Percentiles rank a stretch among this genome's conserved stretches.
These are phyloP conservation scores for Alaudala cheleensis DNA, from an alignment of 2,113 vertebrate genomes.

Conservation along the genomic window DNA sequence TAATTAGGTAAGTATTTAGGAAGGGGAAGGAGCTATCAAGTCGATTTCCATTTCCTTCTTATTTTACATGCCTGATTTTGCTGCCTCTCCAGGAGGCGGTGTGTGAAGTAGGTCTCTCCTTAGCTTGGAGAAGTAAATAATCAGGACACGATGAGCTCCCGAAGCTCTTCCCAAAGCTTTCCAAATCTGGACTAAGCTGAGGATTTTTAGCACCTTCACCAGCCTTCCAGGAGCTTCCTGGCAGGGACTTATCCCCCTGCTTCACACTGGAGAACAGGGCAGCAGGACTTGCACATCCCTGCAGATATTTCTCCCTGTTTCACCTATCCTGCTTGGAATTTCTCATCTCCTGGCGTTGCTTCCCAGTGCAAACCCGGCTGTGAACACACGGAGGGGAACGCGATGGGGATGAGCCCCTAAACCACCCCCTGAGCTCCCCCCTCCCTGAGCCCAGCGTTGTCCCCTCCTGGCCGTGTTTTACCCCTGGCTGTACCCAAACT, in stretches of 20 bases:
- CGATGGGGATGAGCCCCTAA: rapidly evolving
- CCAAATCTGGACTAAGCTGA: background rate
- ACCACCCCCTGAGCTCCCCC: background rate
- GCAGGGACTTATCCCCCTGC: background rate
- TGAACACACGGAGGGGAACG: rapidly evolving
- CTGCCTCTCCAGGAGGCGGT: constrained; percentile 35
- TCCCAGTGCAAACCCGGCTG: background rate
- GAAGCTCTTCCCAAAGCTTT: background rate
- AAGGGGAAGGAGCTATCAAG: constrained; percentile 56
- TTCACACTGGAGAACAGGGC: background rate
- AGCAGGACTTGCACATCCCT: background rate
- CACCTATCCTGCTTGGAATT: background rate
- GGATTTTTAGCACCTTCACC: background rate
- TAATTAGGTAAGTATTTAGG: constrained; percentile 57
- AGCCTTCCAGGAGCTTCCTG: background rate
- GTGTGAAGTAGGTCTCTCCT: constrained; percentile 46
- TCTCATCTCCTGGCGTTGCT: background rate
- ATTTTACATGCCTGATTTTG: constrained; percentile 41
- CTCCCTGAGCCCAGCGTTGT: background rate
- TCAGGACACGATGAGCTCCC: background rate
- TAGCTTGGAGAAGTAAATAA: constrained; percentile 37
- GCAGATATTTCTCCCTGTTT: background rate
- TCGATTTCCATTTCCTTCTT: constrained; percentile 45
- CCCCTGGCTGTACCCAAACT: rapidly evolving
- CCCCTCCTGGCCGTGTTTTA: rapidly evolving